phyloP scores from a whole-genome alignment of 2,113 vertebrate genomes.

The Tetraodon nigroviridis region DNA sequence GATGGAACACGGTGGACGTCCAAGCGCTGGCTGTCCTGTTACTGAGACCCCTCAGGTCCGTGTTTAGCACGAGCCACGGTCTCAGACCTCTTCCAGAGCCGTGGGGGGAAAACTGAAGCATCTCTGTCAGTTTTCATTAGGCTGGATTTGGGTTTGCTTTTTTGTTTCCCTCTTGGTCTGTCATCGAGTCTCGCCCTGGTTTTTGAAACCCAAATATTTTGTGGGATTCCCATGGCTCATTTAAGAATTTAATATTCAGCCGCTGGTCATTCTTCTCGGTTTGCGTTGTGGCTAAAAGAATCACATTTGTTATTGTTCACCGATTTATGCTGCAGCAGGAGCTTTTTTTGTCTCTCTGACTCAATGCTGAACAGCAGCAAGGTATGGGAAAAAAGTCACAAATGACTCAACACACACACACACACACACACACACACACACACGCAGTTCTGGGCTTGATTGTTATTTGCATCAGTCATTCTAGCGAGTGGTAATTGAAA shows the following conservation, averaged over 20 bases:
- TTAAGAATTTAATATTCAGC: conserved; percentile 6
- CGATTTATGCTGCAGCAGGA: conserved; percentile 1
- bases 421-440: conserved; percentile 25
- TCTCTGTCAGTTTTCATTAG: conserved; percentile 11
- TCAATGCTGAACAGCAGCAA: conserved; percentile 4
- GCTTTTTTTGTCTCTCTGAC: conserved; percentile 5
- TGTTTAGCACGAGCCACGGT: too few species aligned
- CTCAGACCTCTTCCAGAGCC: too few species aligned
- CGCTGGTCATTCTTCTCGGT: neutral
- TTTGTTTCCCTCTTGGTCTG: conserved; percentile 5
- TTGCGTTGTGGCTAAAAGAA: conserved; percentile 7
- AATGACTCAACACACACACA: conserved; percentile 31
- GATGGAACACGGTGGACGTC: neutral
- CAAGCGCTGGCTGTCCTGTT: too few species aligned
- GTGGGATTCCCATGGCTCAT: neutral
- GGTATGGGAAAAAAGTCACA: conserved; percentile 32
- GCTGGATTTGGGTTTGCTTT: conserved; percentile 26
- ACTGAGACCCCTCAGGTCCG: too few species aligned
- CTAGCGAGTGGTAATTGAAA: conserved; percentile 71
- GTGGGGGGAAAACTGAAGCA: neutral
- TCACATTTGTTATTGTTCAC: neutral
- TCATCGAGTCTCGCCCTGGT: conserved; percentile 12
- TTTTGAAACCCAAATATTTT: neutral
- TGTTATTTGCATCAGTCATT: conserved; percentile 69
- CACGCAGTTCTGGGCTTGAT: conserved; percentile 56